Evolutionary conservation across 2,888 invertebrate species (phyloP), one percentile per base, ranked within the genome.

Genomic region (Capitulum mitella): DNA sequence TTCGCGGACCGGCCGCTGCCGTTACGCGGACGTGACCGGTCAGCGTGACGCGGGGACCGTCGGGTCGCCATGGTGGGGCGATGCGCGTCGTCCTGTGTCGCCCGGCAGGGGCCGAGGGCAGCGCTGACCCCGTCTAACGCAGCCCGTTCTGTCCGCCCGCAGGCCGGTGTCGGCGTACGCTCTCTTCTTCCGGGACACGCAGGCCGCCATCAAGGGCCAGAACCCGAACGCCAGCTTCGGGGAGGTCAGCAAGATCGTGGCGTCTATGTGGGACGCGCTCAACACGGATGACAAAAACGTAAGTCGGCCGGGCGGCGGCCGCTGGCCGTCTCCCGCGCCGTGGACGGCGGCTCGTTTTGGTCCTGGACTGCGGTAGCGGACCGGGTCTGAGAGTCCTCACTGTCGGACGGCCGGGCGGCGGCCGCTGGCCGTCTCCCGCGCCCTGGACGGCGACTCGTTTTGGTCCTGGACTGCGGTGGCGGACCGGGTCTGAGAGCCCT

Each of bases 141-240:
- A 12, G 8, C 46, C 14, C 46, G 46, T 14, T 14, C 46, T 46
- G 22, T 26, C n/a, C 54, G n/a, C 29, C 37, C 26, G 5, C 88
- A 95, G 95, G 86, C 98, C 98, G 48, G 95, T 97, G 70, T 97
- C 97, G 75, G 97, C 98, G 26, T 98, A 98, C 87, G 97, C 97
- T 5, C 88, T 98, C 82, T 98, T 98, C 89, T 98, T 98, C 89
- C 92, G 97, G 80, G 98, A 98, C 86, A 97, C 97, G n/a, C 97
- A 98, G 86, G 97, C 97, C 78, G 96, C 97, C 83, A 98, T 98
- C 84, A 98, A 98, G 87, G 95, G 95, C 80, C 95, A 96, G 88
- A 97, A 97, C 87, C 97, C 97, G 46, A 94, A 93, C 86, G 97
- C 97, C 78, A 95, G 95, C 85, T 97, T 98, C 87, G 97, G 97